A percentile compares a stretch with the other conserved stretches of the same genome.
Evolutionary conservation across 2,888 invertebrate species (phyloP).

Genomic region (Alviniconcha strummeri): DNA sequence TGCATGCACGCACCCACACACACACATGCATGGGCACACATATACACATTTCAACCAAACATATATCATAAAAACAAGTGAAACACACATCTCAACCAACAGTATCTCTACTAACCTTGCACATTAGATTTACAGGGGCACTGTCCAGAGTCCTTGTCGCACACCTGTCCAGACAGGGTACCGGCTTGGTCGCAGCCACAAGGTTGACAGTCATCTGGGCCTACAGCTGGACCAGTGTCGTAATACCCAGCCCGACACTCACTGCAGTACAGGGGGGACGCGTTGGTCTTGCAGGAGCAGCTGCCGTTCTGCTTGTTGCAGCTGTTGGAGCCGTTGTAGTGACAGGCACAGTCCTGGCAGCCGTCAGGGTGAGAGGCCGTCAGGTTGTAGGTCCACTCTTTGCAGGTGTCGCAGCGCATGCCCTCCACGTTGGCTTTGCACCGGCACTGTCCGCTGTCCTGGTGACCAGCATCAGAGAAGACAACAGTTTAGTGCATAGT

Average conservation of each 20-base stretch:
- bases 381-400: constrained; percentile 42
- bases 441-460: constrained; percentile 50
- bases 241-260: constrained; percentile 25
- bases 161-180: constrained; percentile 8
- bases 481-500: background rate
- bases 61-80: background rate
- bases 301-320: constrained; percentile 37
- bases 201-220: constrained; percentile 25
- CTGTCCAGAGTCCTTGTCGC: constrained; percentile 36
- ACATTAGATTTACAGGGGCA: constrained; percentile 45
- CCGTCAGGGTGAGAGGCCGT: constrained; percentile 35
- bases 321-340: constrained; percentile 32
- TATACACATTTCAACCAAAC: background rate
- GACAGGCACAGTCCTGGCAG: constrained; percentile 45
- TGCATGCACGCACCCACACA: too few relatives aligned
- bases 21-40: too few relatives aligned
- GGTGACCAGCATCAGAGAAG: background rate
- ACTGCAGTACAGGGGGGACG: constrained; percentile 13
- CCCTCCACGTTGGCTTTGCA: constrained; percentile 52
- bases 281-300: constrained; percentile 36
- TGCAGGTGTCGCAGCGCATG: constrained; percentile 48
- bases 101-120: constrained; percentile 39
- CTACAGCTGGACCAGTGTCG: background rate
- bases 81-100: background rate
- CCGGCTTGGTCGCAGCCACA: constrained; percentile 36